Evolutionary conservation across 2,113 vertebrate genomes (phyloP).

Genomic region (Oceanites oceanicus): DNA sequence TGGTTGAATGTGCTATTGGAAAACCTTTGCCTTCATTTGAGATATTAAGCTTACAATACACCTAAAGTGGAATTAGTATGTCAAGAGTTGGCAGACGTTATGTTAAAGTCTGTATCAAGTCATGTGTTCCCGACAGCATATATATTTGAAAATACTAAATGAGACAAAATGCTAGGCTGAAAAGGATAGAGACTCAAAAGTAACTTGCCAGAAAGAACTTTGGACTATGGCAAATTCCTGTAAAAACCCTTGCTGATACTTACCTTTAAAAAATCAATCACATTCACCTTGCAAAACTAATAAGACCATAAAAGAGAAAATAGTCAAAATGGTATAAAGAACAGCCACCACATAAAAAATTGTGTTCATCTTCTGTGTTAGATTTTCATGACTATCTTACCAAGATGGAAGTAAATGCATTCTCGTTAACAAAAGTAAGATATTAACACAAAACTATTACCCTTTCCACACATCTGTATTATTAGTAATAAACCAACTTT

Average conservation of each 20-base stretch:
- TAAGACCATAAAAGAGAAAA: not conserved
- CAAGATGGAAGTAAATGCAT: not conserved
- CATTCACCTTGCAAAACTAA: not conserved
- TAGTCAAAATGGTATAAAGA: not conserved
- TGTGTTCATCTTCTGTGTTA: not conserved
- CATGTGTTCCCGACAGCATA: not conserved
- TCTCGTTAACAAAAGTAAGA: not conserved
- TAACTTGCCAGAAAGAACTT: not conserved
- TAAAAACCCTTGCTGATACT: not conserved
- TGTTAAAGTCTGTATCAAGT: not conserved
- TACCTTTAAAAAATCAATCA: not conserved
- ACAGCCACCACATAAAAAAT: not conserved
- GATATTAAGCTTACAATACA: not conserved
- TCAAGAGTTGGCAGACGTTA: not conserved
- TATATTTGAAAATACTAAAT: not conserved
- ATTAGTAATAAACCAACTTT: not conserved
- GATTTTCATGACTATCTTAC: not conserved
- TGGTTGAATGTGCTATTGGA: not conserved
- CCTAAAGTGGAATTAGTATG: not conserved
- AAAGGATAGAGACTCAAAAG: not conserved
- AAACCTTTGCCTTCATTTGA: not conserved
- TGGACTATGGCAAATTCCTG: not conserved
- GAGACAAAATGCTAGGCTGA: not conserved
- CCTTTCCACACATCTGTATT: not conserved
- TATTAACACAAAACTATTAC: not conserved